Evolutionary conservation across 2,888 invertebrate species (phyloP).

Genomic region (Alentia gelatinosa): DNA sequence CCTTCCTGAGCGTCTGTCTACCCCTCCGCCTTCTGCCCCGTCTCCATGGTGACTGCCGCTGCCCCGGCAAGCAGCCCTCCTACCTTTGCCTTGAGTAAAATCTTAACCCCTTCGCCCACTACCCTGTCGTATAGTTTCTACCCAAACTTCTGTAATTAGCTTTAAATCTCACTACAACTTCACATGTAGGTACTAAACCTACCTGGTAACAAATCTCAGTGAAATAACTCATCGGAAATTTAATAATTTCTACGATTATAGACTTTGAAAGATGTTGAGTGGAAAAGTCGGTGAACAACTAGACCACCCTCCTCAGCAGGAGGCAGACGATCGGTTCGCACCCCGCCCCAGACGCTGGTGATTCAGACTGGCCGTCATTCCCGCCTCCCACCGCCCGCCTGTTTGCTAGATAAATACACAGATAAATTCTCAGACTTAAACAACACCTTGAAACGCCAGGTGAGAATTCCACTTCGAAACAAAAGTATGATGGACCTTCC

Average conservation of each 20-base stretch:
- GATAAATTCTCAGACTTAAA: not conserved
- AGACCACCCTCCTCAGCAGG: not conserved
- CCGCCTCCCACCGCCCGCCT: not conserved
- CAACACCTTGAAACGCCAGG: no score
- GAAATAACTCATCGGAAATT: not conserved
- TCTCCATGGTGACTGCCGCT: not conserved
- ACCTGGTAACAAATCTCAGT: not conserved
- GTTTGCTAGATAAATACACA: not conserved
- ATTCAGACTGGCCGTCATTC: not conserved
- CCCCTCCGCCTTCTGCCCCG: not conserved
- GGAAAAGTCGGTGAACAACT: not conserved
- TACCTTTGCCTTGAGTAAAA: not conserved
- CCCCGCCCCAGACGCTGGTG: not conserved
- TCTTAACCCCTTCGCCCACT: not conserved
- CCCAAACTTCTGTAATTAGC: not conserved
- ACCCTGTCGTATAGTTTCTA: not conserved
- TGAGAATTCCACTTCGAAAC: no score
- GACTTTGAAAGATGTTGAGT: not conserved
- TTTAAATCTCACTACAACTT: not conserved
- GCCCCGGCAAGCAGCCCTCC: not conserved
- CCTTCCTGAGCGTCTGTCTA: not conserved
- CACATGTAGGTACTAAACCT: not conserved
- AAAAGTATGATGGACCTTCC: no score
- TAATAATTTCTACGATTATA: not conserved
- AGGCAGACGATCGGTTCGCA: conserved; percentile 3